phyloP scores from a whole-genome alignment of 2,113 vertebrate genomes.

The Grus americana region DNA sequence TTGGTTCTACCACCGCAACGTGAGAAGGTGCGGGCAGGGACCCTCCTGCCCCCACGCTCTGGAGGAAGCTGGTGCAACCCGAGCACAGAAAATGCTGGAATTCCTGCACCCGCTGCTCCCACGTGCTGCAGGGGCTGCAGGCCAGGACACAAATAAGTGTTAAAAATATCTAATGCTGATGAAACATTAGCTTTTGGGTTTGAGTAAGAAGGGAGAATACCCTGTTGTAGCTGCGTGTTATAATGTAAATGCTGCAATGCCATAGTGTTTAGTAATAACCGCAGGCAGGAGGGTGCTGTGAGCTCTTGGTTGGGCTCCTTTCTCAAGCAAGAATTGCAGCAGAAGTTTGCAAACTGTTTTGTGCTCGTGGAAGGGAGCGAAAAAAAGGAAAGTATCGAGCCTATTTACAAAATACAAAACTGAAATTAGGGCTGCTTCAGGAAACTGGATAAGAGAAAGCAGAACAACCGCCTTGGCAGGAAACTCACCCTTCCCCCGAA shows the following conservation, averaged over 20 bases:
- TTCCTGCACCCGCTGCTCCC: accelerated
- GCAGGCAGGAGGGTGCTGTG: accelerated
- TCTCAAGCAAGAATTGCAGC: neutral
- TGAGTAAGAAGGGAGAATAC: accelerated
- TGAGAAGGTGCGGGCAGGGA: accelerated
- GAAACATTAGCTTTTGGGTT: accelerated
- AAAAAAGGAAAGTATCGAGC: accelerated
- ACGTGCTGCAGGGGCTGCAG: accelerated
- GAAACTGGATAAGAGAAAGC: accelerated
- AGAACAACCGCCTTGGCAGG: accelerated
- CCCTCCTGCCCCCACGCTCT: accelerated
- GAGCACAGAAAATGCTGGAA: accelerated
- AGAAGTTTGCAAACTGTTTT: neutral
- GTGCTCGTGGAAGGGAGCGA: accelerated
- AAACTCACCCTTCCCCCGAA: accelerated
- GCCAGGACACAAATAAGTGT: accelerated
- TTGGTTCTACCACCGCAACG: neutral
- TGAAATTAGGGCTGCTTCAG: accelerated
- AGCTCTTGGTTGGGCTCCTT: too few species aligned
- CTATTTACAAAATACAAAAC: accelerated
- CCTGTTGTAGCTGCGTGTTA: too few species aligned
- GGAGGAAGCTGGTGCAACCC: neutral
- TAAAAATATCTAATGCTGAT: accelerated
- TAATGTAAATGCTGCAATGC: accelerated
- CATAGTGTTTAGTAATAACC: accelerated